phyloP scores from a whole-genome alignment of 2,888 invertebrate species.

The Fragum sueziense region DNA sequence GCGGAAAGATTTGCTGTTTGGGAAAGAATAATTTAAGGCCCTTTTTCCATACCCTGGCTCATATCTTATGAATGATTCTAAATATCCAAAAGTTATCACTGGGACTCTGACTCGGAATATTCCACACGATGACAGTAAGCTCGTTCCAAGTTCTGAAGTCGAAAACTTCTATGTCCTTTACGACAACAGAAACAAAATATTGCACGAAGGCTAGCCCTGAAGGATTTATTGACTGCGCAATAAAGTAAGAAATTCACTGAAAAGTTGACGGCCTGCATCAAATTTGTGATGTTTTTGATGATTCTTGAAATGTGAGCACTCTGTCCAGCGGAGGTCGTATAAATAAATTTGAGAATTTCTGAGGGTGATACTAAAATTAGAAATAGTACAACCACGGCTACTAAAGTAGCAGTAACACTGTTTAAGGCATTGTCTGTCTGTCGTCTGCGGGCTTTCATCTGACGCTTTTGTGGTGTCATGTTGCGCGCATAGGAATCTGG shows the following conservation, averaged over 20 bases:
- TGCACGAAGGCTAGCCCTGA: slow-evolving; percentile 85
- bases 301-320: slow-evolving; percentile 56
- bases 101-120: slow-evolving; percentile 57
- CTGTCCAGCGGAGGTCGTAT: slow-evolving; percentile 54
- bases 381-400: slow-evolving; percentile 79
- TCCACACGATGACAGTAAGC: slow-evolving; percentile 59
- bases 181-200: slow-evolving; percentile 67
- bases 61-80: no score
- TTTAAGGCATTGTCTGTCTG: slow-evolving; percentile 75
- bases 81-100: no score
- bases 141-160: slow-evolving; percentile 45
- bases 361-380: slow-evolving; percentile 79
- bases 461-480: slow-evolving; percentile 48
- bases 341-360: slow-evolving; percentile 77
- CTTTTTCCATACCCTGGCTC: no score
- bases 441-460: slow-evolving; percentile 52
- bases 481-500: slow-evolving; percentile 28
- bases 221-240: slow-evolving; percentile 96
- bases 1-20: no score
- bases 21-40: no score
- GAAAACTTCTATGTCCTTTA: slow-evolving; percentile 26
- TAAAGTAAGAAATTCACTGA: slow-evolving; percentile 93
- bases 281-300: slow-evolving; percentile 72
- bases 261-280: slow-evolving; percentile 79
- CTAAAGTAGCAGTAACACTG: slow-evolving; percentile 79